phyloP scores from a whole-genome alignment of 2,797 vertebrate genomes.

The Oreonectes daqikongensis region DNA sequence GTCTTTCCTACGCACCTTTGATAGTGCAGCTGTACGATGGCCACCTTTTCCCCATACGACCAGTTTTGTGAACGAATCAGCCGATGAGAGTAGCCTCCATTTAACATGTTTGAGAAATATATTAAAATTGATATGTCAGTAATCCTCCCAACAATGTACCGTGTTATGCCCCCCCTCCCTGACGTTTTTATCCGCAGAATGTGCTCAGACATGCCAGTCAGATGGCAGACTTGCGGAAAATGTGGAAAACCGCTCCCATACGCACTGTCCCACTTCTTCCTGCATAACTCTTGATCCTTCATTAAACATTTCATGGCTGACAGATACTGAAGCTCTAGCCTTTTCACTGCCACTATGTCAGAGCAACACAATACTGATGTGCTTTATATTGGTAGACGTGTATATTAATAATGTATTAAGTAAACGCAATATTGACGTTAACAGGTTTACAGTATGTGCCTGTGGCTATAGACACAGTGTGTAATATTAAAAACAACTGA shows the following conservation, averaged over 20 bases:
- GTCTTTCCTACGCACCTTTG: constrained; percentile 5
- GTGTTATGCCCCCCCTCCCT: not conserved
- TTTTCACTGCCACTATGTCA: constrained; percentile 31
- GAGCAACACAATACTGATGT: constrained; percentile 5
- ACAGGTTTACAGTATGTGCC: not conserved
- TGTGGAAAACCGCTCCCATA: constrained; percentile 40
- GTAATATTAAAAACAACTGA: not conserved
- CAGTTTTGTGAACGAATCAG: constrained; percentile 30
- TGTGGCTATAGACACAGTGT: not conserved
- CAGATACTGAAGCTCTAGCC: constrained; percentile 33
- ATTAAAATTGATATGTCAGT: constrained; percentile 57
- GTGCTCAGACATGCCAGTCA: constrained; percentile 53
- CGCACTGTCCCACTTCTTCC: constrained; percentile 46
- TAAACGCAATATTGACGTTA: not conserved
- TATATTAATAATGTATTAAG: constrained; percentile 3
- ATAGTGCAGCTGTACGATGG: constrained; percentile 1
- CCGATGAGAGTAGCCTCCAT: constrained; percentile 32
- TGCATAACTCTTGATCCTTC: constrained; percentile 44
- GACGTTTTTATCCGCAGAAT: constrained; percentile 37
- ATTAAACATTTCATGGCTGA: constrained; percentile 51
- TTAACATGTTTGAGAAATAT: constrained; percentile 49
- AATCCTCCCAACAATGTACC: constrained; percentile 57
- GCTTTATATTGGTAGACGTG: not conserved
- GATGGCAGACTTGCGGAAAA: constrained; percentile 43
- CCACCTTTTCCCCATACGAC: constrained; percentile 14